Evolutionary conservation across 1,140 invertebrate species (phyloP).

Genomic region (Anastrepha ludens): DNA sequence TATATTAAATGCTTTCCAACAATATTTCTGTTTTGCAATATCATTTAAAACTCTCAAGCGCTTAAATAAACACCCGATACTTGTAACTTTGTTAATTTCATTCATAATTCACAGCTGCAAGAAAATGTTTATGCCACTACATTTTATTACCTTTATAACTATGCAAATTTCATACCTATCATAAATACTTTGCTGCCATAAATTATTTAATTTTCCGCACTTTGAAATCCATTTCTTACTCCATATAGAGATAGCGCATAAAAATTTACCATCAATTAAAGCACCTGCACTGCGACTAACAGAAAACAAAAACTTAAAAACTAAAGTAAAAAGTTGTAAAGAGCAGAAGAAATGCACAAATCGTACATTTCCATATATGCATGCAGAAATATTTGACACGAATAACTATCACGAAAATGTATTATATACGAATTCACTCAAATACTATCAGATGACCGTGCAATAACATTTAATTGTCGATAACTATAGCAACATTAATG

Average conservation of each 20-base stretch:
- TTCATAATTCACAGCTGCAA: no score
- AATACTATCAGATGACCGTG: conserved; percentile 27
- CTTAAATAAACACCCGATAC: no score
- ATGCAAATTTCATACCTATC: no score
- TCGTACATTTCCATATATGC: background rate
- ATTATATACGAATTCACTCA: background rate
- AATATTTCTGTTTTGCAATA: no score
- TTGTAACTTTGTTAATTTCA: no score
- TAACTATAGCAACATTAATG: conserved; percentile 8
- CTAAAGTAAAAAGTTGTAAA: no score
- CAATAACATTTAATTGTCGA: conserved; percentile 44
- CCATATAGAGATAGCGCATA: background rate
- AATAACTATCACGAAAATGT: no score
- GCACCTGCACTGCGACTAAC: background rate
- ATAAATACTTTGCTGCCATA: background rate
- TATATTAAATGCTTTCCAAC: no score
- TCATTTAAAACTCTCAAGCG: no score
- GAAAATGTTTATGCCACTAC: no score
- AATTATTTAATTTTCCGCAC: conserved; percentile 8
- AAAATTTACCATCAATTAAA: background rate
- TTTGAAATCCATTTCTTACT: background rate
- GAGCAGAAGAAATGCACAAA: background rate
- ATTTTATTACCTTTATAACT: no score
- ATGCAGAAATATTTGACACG: no score
- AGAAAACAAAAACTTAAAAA: background rate